A percentile compares a stretch with the other conserved stretches of the same genome.
phyloP scores from a whole-genome alignment of 64 coral and sea anemone species.

The Orbicella faveolata region DNA sequence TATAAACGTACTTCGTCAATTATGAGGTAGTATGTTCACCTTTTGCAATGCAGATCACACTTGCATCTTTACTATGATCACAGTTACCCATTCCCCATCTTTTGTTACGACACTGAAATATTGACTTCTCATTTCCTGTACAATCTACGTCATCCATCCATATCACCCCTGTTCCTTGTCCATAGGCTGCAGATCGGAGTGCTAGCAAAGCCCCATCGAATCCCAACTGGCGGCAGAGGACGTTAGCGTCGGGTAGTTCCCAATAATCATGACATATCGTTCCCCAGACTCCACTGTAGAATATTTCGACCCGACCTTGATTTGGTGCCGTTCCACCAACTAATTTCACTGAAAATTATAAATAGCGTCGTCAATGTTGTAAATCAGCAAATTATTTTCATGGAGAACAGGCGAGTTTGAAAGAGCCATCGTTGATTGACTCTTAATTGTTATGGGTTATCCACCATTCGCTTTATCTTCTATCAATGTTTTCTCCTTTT shows the following conservation, averaged over 20 bases:
- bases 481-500: too few species aligned
- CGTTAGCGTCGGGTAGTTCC: not conserved
- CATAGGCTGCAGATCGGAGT: not conserved
- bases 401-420: too few species aligned
- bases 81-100: not conserved
- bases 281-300: not conserved
- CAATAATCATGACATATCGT: not conserved
- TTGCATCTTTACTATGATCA: not conserved
- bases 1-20: too few species aligned
- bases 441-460: too few species aligned
- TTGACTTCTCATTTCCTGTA: not conserved
- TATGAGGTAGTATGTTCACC: not conserved
- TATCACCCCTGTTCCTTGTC: not conserved
- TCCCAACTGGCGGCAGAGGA: not conserved
- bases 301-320: not conserved
- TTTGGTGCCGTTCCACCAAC: too few species aligned
- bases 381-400: too few species aligned
- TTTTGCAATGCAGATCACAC: not conserved
- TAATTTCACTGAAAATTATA: too few species aligned
- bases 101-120: not conserved
- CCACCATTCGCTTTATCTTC: too few species aligned
- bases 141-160: not conserved
- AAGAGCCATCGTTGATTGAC: too few species aligned
- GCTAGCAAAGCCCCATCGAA: not conserved
- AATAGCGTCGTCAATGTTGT: too few species aligned